These are phyloP conservation scores for Danio kyathit DNA, from an alignment of 2,797 vertebrate species.

Conservation along the genomic window DNA sequence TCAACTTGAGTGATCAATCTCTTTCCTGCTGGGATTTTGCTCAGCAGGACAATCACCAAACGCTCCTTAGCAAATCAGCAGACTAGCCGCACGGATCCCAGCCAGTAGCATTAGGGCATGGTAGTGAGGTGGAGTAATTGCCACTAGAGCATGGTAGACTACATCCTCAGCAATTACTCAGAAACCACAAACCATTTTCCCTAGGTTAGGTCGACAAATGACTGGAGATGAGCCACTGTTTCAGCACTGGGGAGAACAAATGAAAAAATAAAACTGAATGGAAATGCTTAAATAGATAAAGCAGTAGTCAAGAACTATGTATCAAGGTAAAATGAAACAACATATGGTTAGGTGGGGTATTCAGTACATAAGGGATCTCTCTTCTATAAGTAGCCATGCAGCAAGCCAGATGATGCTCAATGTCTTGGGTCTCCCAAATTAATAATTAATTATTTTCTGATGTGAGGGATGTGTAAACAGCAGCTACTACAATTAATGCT, in stretches of 20 bases:
- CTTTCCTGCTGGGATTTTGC: conserved; percentile 58
- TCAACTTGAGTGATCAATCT: conserved; percentile 60
- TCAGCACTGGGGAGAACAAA: conserved; percentile 1
- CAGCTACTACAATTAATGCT: no score
- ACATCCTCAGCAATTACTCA: conserved; percentile 68
- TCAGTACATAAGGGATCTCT: background rate
- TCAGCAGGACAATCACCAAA: conserved; percentile 60
- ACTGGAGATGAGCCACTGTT: conserved; percentile 38
- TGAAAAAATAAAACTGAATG: background rate
- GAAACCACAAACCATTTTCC: conserved; percentile 52
- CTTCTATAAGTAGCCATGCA: background rate
- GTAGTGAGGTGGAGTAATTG: conserved; percentile 61
- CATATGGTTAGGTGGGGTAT: background rate
- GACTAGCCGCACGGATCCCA: conserved; percentile 52
- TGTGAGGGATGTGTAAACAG: no score
- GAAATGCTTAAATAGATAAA: conserved; percentile 9
- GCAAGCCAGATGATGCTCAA: background rate
- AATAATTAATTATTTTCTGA: background rate
- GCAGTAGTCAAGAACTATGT: background rate
- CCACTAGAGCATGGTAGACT: conserved; percentile 51
- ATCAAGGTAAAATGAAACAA: background rate
- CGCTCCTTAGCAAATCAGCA: conserved; percentile 38
- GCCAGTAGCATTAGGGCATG: conserved; percentile 57
- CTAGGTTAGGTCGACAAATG: conserved; percentile 45
- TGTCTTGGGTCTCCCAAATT: no score